Percentiles rank a stretch among this genome's conserved stretches.
Conservation (phyloP, 2,113 vertebrate species). For the Mugil cephalus region DNA sequence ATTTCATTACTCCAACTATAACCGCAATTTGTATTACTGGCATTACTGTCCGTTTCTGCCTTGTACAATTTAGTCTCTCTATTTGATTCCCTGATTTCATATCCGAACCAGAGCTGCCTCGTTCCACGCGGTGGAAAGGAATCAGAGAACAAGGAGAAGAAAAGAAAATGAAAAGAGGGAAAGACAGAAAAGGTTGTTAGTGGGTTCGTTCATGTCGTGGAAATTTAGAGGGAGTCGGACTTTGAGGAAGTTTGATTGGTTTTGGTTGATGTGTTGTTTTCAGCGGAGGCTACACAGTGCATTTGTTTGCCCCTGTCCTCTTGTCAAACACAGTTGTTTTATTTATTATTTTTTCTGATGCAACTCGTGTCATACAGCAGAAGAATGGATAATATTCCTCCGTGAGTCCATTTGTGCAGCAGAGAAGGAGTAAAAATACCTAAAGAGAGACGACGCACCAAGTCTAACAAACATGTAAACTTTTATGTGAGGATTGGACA, state of each 20-base stretch:
- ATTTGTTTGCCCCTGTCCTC: background rate
- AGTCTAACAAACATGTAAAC: no score
- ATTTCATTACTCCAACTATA: slow-evolving; percentile 11
- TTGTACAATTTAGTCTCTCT: background rate
- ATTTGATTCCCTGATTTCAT: background rate
- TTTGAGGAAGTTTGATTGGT: no score
- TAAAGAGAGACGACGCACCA: no score
- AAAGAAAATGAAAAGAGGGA: background rate
- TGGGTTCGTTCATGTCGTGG: background rate
- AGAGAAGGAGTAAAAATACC: background rate
- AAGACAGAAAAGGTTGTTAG: background rate
- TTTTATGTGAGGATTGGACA: no score
- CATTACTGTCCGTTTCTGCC: background rate
- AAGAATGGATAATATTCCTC: background rate
- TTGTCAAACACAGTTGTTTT: slow-evolving; percentile 11
- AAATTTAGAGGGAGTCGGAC: background rate
- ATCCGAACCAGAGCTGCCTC: background rate
- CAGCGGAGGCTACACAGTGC: background rate
- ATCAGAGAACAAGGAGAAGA: background rate
- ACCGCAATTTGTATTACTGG: background rate
- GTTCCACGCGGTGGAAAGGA: background rate
- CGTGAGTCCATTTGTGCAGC: background rate
- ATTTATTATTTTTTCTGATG: background rate
- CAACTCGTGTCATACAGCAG: background rate
- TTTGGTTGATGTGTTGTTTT: background rate